phyloP scores from a whole-genome alignment of 2,888 invertebrate genomes.

The Dioctria linearis region DNA sequence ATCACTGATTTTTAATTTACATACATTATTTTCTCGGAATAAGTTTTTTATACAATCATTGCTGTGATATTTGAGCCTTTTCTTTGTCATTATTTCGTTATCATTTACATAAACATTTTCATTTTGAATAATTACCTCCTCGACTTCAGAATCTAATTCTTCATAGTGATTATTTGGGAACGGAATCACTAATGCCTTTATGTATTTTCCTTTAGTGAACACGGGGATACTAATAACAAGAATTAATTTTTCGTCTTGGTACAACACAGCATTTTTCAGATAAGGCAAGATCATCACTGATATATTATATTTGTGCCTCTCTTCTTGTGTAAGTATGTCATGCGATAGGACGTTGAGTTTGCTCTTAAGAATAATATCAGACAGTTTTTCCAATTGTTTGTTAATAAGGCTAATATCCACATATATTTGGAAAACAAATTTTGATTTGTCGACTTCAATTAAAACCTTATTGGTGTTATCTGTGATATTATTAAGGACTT shows the following conservation, averaged over 20 bases:
- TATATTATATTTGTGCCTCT: conserved; percentile 18
- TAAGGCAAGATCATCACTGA: conserved; percentile 18
- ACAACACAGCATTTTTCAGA: conserved; percentile 10
- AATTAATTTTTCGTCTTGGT: neutral
- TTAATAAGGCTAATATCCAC: neutral
- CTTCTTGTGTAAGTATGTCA: conserved; percentile 15
- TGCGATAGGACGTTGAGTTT: neutral
- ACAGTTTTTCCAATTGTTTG: conserved; percentile 38
- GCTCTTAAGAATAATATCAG: conserved; percentile 20
- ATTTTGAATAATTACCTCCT: conserved; percentile 10
- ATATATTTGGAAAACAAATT: neutral
- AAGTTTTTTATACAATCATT: conserved; percentile 34
- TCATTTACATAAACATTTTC: neutral
- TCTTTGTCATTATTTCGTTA: neutral
- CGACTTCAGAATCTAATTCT: conserved; percentile 1
- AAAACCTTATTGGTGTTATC: too few relatives aligned
- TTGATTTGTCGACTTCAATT: neutral
- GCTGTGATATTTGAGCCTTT: neutral
- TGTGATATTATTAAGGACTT: too few relatives aligned
- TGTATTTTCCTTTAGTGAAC: conserved; percentile 13
- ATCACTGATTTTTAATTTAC: neutral
- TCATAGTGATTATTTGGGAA: conserved; percentile 29
- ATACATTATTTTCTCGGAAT: conserved; percentile 3
- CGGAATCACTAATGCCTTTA: conserved; percentile 32
- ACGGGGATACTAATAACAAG: neutral